A percentile compares a stretch with the other conserved stretches of the same genome.
Conservation (phyloP, 2,113 vertebrate species). For the Kobus ellipsiprymnus region DNA sequence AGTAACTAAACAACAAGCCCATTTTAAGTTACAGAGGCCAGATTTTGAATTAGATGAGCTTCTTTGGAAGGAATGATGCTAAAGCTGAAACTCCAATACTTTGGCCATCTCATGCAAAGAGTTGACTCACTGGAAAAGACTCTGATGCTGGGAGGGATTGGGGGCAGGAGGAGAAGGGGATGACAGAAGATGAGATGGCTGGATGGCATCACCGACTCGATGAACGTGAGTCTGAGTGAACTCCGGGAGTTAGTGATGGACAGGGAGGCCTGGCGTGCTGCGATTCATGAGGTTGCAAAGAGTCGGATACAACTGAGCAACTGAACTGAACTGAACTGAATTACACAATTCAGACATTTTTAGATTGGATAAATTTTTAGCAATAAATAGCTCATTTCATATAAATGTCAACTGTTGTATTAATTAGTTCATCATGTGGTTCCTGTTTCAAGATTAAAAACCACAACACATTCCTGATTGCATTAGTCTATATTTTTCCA, state of each 20-base stretch:
- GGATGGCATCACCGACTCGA: no score
- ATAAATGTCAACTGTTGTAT: background rate
- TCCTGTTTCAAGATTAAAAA: conserved; percentile 1
- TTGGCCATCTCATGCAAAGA: no score
- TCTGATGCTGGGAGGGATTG: no score
- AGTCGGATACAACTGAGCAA: fast-evolving
- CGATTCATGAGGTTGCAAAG: no score
- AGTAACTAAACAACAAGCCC: background rate
- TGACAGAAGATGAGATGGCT: no score
- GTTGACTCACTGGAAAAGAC: no score
- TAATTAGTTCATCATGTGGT: background rate
- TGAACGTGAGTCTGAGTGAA: no score
- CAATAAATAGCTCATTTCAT: background rate
- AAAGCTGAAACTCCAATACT: no score
- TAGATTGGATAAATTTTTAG: background rate
- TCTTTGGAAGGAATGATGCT: background rate
- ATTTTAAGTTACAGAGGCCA: background rate
- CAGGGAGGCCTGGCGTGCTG: no score
- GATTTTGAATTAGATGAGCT: background rate
- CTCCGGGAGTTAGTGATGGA: no score
- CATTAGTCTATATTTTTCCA: background rate
- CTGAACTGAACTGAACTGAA: background rate
- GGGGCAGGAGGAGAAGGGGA: no score
- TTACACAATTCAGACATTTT: background rate
- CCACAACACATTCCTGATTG: background rate